Percentiles rank a stretch among this genome's conserved stretches.
These are phyloP conservation scores for Amphimedon queenslandica DNA, from an alignment of 37 sponge, comb jelly and placozoan genomes.

Conservation along the genomic window DNA sequence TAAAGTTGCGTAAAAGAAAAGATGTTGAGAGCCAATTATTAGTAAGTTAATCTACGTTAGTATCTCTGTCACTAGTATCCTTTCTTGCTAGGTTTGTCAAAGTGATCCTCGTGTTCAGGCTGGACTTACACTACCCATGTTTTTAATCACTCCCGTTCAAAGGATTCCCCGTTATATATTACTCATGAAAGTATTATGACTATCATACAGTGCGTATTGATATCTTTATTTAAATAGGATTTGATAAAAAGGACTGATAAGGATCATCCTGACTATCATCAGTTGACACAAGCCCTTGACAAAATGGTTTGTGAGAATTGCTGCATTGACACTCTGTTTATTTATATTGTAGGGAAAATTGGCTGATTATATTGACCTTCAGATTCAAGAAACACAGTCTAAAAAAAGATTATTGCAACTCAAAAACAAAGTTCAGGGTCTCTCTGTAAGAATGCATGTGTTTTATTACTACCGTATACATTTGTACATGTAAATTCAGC, in stretches of 20 bases:
- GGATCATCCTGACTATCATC: conserved; percentile 64
- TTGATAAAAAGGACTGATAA: conserved; percentile 61
- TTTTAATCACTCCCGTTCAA: conserved; percentile 91
- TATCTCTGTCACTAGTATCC: background rate
- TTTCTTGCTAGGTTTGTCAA: conserved; percentile 24
- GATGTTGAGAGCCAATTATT: conserved; percentile 74
- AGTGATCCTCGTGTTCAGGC: conserved; percentile 31
- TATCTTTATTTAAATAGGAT: conserved; percentile 29
- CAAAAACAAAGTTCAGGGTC: conserved; percentile 70
- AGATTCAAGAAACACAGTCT: conserved; percentile 75
- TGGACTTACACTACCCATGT: conserved; percentile 70
- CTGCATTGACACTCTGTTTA: background rate
- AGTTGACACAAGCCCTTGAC: conserved; percentile 43
- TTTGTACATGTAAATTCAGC: background rate
- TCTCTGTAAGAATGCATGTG: conserved; percentile 37
- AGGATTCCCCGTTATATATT: conserved; percentile 87
- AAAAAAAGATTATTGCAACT: conserved; percentile 65
- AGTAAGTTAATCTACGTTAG: conserved; percentile 12
- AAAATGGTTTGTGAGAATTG: conserved; percentile 39
- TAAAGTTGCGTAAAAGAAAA: conserved; percentile 47
- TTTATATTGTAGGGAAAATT: conserved; percentile 44
- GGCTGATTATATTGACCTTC: conserved; percentile 81
- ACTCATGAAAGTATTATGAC: conserved; percentile 58
- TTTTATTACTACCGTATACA: no score
- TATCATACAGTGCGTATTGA: background rate